Base-by-base conservation (phyloP, 1,140 invertebrate species). In the Drosophila arawakana region DNA sequence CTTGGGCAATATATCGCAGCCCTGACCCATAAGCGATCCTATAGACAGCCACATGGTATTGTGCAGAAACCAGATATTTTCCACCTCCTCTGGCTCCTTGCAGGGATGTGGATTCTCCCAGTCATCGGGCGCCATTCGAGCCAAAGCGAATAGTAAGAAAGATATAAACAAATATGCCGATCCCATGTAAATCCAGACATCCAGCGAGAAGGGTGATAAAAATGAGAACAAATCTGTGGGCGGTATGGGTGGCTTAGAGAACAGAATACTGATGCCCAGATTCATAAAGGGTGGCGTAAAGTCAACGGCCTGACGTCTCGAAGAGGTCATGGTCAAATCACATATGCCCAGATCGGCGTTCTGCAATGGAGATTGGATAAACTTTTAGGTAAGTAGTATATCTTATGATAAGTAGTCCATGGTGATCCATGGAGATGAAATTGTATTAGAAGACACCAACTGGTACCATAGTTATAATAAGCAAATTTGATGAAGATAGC, bases 181-280 rank as follows among this genome's bases (percentile, higher is more conserved):
- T 0, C 95, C 96, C 95, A 98, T 97, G 92, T 97, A 98, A 73
- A 98, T 95, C 98, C 98, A 99, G 11, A 99, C 98, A 83, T 97
- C 96, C 7, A 96, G 93, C 3, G 97, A 97, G 65, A 99, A 95
- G 2, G 98, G 98, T 11, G 95, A 95, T 52, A 98, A 93, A 90
- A 99, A 98, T 0, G 97, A 96, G 92, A 98, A 97, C 1, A 98
- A 92, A 86, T 96, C 94, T 0, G 95, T 95, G 3, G 95, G 93
- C 78, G 96, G 95, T 61, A 95, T 95, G 18, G 94, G 93, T 0
- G 96, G 94, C 85, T 96, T 96, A 2, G 94, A 95, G 85, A 95
- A 97, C 7, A 98, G 84, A 84, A 98, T 97, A 63, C 96, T 96
- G 52, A 97, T 96, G 58, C 96, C 97, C 1, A 97, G 89, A 78